Evolutionary conservation across 2,888 invertebrate genomes (phyloP).

Genomic region (Dioctria linearis): DNA sequence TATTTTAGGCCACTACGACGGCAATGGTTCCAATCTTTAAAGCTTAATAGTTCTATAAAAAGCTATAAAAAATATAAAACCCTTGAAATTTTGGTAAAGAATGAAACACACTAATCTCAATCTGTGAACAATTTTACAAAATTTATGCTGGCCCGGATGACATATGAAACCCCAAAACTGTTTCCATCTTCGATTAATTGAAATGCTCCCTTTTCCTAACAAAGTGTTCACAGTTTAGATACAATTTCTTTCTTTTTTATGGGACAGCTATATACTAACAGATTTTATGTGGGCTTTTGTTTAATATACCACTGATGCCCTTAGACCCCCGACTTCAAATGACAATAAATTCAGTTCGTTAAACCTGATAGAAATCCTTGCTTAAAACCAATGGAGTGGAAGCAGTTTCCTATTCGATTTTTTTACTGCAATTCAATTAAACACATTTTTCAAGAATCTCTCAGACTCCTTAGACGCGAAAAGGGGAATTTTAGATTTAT

Average conservation of each 20-base stretch:
- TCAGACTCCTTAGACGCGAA: no score
- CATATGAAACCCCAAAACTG: conserved; percentile 32
- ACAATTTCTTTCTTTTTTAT: conserved; percentile 4
- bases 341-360: conserved; percentile 38
- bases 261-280: conserved; percentile 11
- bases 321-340: neutral
- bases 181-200: conserved; percentile 31
- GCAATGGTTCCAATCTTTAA: no score
- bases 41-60: no score
- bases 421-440: conserved; percentile 14
- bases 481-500: no score
- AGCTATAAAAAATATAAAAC: no score
- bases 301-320: conserved; percentile 16
- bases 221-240: neutral
- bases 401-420: conserved; percentile 25
- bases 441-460: neutral
- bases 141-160: neutral
- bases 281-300: neutral
- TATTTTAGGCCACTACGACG: no score
- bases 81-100: no score
- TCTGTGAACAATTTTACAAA: neutral
- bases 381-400: conserved; percentile 36
- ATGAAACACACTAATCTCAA: conserved; percentile 15
- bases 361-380: conserved; percentile 32
- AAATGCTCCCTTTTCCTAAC: conserved; percentile 1